Base-by-base conservation (phyloP, 2,797 vertebrate species). In the Pipistrellus pygmaeus region DNA sequence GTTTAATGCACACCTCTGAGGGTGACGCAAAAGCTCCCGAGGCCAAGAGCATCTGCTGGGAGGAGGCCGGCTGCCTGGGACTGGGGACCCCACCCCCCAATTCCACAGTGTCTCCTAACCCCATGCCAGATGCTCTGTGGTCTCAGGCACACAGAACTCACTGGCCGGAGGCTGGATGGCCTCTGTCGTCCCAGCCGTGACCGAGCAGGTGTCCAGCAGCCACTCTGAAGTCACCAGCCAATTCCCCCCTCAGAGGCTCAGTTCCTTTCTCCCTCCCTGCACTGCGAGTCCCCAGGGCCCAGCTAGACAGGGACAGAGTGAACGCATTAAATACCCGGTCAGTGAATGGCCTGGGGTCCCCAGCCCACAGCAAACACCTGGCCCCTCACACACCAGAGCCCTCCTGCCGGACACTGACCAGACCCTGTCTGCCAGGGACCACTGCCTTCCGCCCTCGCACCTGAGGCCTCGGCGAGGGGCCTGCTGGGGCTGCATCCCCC, bases 21-120 rank as follows among this genome's bases (percentile, higher is more conserved):
- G 60, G 60, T 2, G 6, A 15, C 7, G n/a, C 1, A 15, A 30
- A 57, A 41, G 38, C 2, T 18, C 0, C 13, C 25, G 1, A 82
- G 41, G 48, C 68, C 30, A 15, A 55, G n/a, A 77, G 18, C 30
- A 38, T 69, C 11, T n/a, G 21, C 5, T 35, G 35, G 30, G 44
- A 71, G 12, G 38, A 48, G 27, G 12, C 3, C n/a, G 55, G 18
- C 53, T 46, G 51, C 27, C 41, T 0, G 23, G 21, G 73, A 23
- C 44, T 32, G n/a, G n/a, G 55, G 9, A 60, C 11, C 32, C 64
- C 60, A 6, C n/a, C 11, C 41, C 64, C 60, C 12, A 27, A 27
- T 25, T 60, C 48, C n/a, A n/a, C 25, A n/a, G 71, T 3, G 8
- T 55, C 38, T 53, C 69, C 60, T 41, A 21, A 0, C n/a, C 62